Evolutionary conservation across 2,113 vertebrate genomes (phyloP).

Genomic region (Gymnobelideus leadbeateri): DNA sequence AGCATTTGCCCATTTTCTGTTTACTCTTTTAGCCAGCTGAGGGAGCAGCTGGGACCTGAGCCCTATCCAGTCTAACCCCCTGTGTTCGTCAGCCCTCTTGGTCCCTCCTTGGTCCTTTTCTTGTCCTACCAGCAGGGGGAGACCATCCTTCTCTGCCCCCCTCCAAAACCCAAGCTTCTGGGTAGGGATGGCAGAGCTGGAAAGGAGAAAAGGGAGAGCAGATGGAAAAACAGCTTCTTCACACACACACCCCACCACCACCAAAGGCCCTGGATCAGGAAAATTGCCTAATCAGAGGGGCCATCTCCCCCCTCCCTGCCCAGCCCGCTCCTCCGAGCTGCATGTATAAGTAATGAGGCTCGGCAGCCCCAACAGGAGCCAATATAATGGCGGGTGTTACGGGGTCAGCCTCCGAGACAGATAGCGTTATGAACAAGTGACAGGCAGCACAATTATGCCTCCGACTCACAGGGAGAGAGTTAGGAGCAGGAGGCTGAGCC

Average conservation of each 20-base stretch:
- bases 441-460: conserved; percentile 71
- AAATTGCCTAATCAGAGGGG: conserved; percentile 39
- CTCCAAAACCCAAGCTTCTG: not conserved
- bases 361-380: conserved; percentile 71
- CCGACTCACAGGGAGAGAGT: conserved; percentile 60
- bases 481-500: not conserved
- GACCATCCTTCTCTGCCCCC: not conserved
- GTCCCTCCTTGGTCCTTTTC: not conserved
- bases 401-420: conserved; percentile 76
- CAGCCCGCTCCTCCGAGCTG: conserved; percentile 57
- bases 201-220: not conserved
- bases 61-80: not conserved
- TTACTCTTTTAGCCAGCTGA: not conserved
- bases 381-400: conserved; percentile 69
- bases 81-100: not conserved
- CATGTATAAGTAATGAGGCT: conserved; percentile 80
- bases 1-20: not conserved
- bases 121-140: not conserved
- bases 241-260: not conserved
- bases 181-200: not conserved
- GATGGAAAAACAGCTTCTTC: not conserved
- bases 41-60: not conserved
- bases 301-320: conserved; percentile 46
- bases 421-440: conserved; percentile 71
- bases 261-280: not conserved